These are phyloP conservation scores for Troides oblongomaculatus DNA, from an alignment of 2,888 invertebrate species.

Conservation along the genomic window DNA sequence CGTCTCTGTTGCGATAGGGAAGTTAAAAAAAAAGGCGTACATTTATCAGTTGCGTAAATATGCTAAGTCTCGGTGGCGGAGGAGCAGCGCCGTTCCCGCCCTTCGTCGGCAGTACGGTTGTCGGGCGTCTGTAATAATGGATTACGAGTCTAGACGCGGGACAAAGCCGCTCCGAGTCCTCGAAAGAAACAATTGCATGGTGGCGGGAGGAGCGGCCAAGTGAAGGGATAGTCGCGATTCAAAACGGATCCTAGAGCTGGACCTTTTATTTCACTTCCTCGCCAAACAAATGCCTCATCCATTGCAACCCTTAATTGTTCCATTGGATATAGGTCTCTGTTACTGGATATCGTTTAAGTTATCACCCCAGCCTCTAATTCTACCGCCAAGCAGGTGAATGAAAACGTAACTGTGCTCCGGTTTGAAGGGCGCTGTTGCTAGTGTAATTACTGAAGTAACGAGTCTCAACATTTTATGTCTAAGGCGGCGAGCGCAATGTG, in stretches of 20 bases:
- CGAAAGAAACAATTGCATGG: slow-evolving; percentile 36
- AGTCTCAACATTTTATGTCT: no score
- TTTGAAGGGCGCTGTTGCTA: no score
- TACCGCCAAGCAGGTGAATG: no score
- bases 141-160: slow-evolving; percentile 75
- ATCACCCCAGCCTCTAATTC: no score
- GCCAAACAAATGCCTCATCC: neutral
- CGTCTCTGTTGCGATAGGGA: slow-evolving; percentile 56
- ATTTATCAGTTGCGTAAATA: slow-evolving; percentile 73
- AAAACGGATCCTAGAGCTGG: slow-evolving; percentile 1
- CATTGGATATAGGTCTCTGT: no score
- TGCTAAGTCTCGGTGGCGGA: slow-evolving; percentile 66
- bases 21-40: slow-evolving; percentile 53
- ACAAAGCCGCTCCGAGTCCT: slow-evolving; percentile 71
- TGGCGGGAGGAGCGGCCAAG: slow-evolving; percentile 36
- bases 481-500: no score
- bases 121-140: slow-evolving; percentile 69
- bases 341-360: no score
- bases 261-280: slow-evolving; percentile 6
- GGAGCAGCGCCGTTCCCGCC: slow-evolving; percentile 47
- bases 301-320: neutral
- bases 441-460: no score
- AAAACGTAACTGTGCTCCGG: no score
- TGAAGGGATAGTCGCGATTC: slow-evolving; percentile 27
- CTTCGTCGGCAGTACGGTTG: slow-evolving; percentile 50